Evolutionary conservation across 2,888 invertebrate genomes (phyloP).

Genomic region (Argyresthia goedartella): DNA sequence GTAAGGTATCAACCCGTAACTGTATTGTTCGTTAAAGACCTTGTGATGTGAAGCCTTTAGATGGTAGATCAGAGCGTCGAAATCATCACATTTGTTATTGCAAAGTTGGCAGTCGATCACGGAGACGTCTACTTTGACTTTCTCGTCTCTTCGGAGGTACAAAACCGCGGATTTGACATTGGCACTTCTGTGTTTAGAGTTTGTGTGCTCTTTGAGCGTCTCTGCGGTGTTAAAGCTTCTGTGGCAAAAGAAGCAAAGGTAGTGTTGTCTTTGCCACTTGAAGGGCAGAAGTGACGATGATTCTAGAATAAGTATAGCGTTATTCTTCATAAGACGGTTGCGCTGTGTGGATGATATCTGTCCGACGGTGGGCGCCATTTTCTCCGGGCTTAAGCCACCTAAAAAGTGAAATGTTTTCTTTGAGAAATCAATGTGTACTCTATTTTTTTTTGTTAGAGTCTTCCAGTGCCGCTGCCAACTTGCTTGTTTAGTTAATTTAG

Average conservation of each 20-base stretch:
- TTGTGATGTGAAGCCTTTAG: constrained; percentile 29
- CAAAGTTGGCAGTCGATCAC: constrained; percentile 33
- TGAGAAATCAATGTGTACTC: not conserved
- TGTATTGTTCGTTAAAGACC: constrained; percentile 28
- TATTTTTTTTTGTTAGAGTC: not conserved
- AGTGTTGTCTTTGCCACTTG: constrained; percentile 57
- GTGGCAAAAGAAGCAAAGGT: constrained; percentile 56
- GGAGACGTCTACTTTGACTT: constrained; percentile 52
- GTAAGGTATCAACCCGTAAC: constrained; percentile 47
- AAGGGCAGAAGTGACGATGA: constrained; percentile 44
- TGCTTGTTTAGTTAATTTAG: too few relatives aligned
- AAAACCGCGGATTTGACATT: constrained; percentile 44
- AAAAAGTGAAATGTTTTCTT: constrained; percentile 7
- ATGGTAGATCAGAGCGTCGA: constrained; percentile 32
- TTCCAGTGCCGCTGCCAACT: too few relatives aligned
- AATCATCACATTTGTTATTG: constrained; percentile 16
- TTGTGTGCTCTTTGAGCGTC: constrained; percentile 48
- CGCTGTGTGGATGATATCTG: constrained; percentile 45
- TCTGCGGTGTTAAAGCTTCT: constrained; percentile 33
- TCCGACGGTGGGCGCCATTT: constrained; percentile 21
- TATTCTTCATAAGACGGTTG: constrained; percentile 48
- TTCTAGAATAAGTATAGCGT: constrained; percentile 46
- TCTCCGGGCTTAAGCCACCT: constrained; percentile 13
- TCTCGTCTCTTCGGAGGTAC: constrained; percentile 46
- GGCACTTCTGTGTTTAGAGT: constrained; percentile 28